Percentiles rank a stretch among this genome's conserved stretches.
Conservation (phyloP, 2,888 invertebrate species). For the Ophioninae sp. region DNA sequence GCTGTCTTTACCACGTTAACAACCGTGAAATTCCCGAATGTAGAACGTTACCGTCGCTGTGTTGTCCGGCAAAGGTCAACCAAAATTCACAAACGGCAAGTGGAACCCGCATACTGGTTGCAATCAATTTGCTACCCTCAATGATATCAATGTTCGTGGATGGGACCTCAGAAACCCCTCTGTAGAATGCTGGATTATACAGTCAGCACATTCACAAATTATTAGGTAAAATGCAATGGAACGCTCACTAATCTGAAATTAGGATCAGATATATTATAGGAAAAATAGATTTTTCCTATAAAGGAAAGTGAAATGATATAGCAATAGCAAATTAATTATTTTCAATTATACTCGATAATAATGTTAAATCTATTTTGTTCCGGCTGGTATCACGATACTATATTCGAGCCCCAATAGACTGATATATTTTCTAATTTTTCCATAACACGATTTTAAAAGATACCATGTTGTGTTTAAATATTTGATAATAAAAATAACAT, state of each 20-base stretch:
- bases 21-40: slow-evolving; percentile 48
- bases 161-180: slow-evolving; percentile 92
- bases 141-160: slow-evolving; percentile 92
- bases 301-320: too few relatives aligned
- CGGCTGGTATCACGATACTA: too few relatives aligned
- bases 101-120: slow-evolving; percentile 98
- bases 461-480: too few relatives aligned
- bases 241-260: not conserved
- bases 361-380: too few relatives aligned
- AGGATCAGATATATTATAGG: too few relatives aligned
- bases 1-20: slow-evolving; percentile 10
- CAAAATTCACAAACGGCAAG: slow-evolving; percentile 91
- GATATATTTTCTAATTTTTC: too few relatives aligned
- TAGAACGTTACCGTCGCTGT: slow-evolving; percentile 76
- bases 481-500: too few relatives aligned
- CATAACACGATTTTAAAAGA: too few relatives aligned
- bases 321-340: too few relatives aligned
- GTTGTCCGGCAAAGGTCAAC: slow-evolving; percentile 87
- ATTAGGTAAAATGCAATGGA: slow-evolving; percentile 82
- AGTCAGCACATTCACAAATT: slow-evolving; percentile 93
- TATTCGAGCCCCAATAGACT: too few relatives aligned
- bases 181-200: slow-evolving; percentile 91
- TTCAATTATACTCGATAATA: too few relatives aligned
- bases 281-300: too few relatives aligned
- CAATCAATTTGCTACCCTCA: slow-evolving; percentile 91